phyloP scores from a whole-genome alignment of 2,113 vertebrate genomes.

The Cervus canadensis region DNA sequence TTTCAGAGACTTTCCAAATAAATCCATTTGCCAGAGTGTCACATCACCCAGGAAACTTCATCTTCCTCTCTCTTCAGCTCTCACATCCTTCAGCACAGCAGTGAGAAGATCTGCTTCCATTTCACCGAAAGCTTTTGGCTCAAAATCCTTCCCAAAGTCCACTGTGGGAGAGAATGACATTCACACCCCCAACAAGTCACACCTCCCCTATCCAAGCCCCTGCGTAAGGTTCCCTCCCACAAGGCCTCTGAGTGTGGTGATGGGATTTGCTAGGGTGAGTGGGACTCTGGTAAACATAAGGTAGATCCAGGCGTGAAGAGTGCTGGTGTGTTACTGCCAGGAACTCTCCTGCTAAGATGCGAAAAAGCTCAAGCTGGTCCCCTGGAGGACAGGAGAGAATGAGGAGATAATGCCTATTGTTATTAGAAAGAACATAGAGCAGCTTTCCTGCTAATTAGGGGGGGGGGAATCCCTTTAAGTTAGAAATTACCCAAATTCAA shows the following conservation, averaged over 20 bases:
- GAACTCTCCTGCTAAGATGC: neutral
- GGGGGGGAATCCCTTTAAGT: neutral
- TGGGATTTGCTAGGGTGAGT: neutral
- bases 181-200: neutral
- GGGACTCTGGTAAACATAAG: neutral
- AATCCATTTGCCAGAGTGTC: neutral
- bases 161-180: neutral
- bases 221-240: neutral
- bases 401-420: neutral
- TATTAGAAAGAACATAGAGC: neutral
- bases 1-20: neutral
- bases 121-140: neutral
- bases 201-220: neutral
- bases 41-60: neutral
- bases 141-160: neutral
- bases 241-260: neutral
- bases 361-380: neutral
- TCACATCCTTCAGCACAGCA: neutral
- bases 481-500: conserved; percentile 38
- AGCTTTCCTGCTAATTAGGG: neutral
- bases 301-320: neutral
- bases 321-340: neutral
- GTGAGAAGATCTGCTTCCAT: neutral
- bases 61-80: neutral
- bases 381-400: neutral